Evolutionary conservation across 2,888 invertebrate genomes (phyloP).

Genomic region (Tetheella fluctuosa): DNA sequence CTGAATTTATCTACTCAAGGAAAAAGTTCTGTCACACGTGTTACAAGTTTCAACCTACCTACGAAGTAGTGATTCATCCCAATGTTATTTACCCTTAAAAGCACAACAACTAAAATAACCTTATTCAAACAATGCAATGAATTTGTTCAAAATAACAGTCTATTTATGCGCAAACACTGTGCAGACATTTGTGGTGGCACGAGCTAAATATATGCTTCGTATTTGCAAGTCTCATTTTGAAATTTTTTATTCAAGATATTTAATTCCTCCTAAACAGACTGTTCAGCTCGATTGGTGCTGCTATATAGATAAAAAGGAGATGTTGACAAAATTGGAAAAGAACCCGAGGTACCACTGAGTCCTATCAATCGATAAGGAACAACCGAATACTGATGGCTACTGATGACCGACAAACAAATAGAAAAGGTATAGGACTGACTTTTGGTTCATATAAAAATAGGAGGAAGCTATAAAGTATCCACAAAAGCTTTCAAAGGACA

Average conservation of each 20-base stretch:
- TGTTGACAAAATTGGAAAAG: no score
- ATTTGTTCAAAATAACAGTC: conserved; percentile 37
- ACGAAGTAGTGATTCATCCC: conserved; percentile 42
- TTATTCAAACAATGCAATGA: conserved; percentile 26
- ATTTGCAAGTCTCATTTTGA: conserved; percentile 9
- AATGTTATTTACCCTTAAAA: conserved; percentile 42
- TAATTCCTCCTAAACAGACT: neutral
- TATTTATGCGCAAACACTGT: conserved; percentile 46
- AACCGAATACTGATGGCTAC: no score
- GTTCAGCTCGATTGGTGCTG: no score
- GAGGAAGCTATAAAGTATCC: neutral
- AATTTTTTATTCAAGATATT: neutral
- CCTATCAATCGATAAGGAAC: no score
- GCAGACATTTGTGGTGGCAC: conserved; percentile 33
- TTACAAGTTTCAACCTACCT: neutral
- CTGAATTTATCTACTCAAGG: neutral
- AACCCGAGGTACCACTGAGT: no score
- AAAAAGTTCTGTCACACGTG: conserved; percentile 2
- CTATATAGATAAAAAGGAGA: no score
- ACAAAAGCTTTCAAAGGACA: neutral
- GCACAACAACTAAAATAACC: conserved; percentile 20
- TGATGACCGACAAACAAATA: no score
- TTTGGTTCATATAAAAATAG: no score
- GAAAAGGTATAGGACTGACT: no score
- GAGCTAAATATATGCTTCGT: conserved; percentile 20